phyloP scores from a whole-genome alignment of 2,888 invertebrate species.

The Cyclophora punctaria region DNA sequence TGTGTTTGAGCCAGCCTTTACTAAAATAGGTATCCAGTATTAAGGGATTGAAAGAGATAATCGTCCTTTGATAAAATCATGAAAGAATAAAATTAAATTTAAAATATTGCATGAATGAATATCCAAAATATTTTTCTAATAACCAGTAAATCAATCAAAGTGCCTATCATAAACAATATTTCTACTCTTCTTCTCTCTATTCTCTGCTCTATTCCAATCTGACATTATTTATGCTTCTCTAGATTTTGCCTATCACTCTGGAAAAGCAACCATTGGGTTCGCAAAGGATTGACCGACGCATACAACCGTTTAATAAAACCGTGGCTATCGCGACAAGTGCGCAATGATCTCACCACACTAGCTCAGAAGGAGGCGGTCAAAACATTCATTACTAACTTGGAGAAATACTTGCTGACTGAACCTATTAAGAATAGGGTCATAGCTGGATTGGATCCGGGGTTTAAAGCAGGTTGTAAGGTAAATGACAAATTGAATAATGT shows the following conservation, averaged over 20 bases:
- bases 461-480: slow-evolving; percentile 90
- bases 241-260: slow-evolving; percentile 60
- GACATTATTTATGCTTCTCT: not conserved
- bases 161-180: no score
- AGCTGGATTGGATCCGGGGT: slow-evolving; percentile 93
- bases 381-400: slow-evolving; percentile 89
- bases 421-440: slow-evolving; percentile 88
- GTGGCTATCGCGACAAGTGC: slow-evolving; percentile 79
- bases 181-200: no score
- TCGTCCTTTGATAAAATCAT: no score
- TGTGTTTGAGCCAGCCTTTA: no score
- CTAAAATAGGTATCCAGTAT: no score
- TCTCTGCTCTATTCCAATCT: no score
- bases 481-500: no score
- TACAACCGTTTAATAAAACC: slow-evolving; percentile 74
- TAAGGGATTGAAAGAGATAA: no score
- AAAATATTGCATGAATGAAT: no score
- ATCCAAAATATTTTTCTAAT: no score
- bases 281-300: slow-evolving; percentile 57
- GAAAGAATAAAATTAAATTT: no score
- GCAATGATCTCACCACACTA: slow-evolving; percentile 81
- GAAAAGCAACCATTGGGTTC: slow-evolving; percentile 52
- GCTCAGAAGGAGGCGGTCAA: slow-evolving; percentile 90
- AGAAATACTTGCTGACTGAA: slow-evolving; percentile 85
- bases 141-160: no score